Evolutionary conservation across 1,140 invertebrate species (phyloP).

Genomic region (Lysiphlebus fabarum): DNA sequence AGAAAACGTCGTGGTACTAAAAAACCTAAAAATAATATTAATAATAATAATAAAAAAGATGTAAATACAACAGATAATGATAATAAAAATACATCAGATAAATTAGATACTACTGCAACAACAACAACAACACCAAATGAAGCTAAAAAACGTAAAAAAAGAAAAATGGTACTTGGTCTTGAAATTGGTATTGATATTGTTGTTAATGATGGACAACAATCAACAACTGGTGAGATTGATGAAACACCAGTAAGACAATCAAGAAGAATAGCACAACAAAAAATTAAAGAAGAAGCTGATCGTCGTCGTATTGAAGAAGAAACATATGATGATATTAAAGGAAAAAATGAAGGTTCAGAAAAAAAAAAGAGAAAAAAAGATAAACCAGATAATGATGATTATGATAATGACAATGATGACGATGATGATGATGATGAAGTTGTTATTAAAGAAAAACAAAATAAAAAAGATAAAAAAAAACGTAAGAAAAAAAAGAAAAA

Average conservation of each 20-base stretch:
- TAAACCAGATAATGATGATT: constrained; percentile 48
- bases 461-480: constrained; percentile 54
- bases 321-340: constrained; percentile 61
- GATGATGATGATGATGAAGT: constrained; percentile 34
- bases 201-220: constrained; percentile 27
- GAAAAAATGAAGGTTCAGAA: constrained; percentile 57
- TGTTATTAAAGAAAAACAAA: constrained; percentile 43
- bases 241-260: constrained; percentile 69
- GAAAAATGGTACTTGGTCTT: constrained; percentile 55
- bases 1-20: background rate
- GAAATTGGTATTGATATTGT: constrained; percentile 55
- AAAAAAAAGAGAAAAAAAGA: constrained; percentile 47
- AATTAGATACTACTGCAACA: background rate
- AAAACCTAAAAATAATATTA: background rate
- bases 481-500: constrained; percentile 59
- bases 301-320: constrained; percentile 69
- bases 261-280: constrained; percentile 77
- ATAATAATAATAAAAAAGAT: no score
- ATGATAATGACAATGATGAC: constrained; percentile 33
- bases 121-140: constrained; percentile 5
- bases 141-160: constrained; percentile 39
- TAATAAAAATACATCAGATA: background rate
- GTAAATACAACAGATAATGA: background rate
- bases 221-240: constrained; percentile 25
- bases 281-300: constrained; percentile 80